These are phyloP conservation scores for Oreortyx pictus DNA, from an alignment of 2,797 vertebrate genomes.

Conservation along the genomic window DNA sequence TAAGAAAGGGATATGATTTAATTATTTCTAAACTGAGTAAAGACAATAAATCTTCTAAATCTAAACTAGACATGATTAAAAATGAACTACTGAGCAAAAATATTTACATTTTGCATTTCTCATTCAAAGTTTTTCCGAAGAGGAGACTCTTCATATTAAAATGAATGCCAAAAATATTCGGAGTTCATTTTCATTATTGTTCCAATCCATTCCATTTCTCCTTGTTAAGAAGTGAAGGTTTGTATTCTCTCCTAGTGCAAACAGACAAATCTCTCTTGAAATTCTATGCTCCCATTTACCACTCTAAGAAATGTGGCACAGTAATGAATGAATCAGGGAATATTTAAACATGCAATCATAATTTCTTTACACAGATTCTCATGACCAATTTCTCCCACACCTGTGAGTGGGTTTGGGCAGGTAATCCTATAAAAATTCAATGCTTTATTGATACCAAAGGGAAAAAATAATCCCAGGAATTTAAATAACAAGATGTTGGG, in stretches of 20 bases:
- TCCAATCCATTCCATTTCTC: not conserved
- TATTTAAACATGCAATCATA: not conserved
- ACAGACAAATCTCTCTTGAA: not conserved
- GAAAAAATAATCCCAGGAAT: not conserved
- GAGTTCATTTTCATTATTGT: not conserved
- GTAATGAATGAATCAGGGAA: not conserved
- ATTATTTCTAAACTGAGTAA: conserved; percentile 51
- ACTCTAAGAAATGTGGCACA: not conserved
- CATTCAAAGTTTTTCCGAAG: not conserved
- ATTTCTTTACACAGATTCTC: not conserved
- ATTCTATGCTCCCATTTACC: not conserved
- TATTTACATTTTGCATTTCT: not conserved
- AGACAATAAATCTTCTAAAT: conserved; percentile 46
- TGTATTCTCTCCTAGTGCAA: not conserved
- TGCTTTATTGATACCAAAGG: not conserved
- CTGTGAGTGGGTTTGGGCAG: not conserved
- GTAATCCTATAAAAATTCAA: not conserved
- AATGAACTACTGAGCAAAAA: not conserved
- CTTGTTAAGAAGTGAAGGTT: not conserved
- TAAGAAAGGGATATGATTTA: conserved; percentile 43
- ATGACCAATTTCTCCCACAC: not conserved
- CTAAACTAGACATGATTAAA: conserved; percentile 54
- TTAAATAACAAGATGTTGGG: not conserved
- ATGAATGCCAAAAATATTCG: not conserved
- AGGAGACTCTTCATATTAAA: conserved; percentile 2